Evolutionary conservation across 2,113 vertebrate genomes (phyloP).

Genomic region (Petrocephalus zakoni): DNA sequence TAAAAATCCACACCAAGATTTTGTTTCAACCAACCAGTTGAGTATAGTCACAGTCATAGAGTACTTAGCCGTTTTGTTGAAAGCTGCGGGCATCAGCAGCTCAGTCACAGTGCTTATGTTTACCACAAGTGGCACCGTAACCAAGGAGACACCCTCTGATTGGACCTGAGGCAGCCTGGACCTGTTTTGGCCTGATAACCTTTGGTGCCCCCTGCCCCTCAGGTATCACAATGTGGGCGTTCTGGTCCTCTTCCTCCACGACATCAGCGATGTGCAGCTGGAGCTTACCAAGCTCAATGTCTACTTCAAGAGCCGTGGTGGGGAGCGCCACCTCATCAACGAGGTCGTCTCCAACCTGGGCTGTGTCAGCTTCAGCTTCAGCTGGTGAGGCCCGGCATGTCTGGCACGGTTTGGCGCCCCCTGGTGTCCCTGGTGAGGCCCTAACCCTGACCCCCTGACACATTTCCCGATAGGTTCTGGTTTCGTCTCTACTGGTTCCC

Average conservation of each 20-base stretch:
- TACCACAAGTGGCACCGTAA: not conserved
- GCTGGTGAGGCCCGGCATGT: constrained; percentile 64
- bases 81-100: not conserved
- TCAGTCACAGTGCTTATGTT: not conserved
- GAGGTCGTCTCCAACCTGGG: constrained; percentile 75
- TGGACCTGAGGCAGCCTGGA: not conserved
- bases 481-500: constrained; percentile 98
- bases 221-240: constrained; percentile 94
- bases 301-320: constrained; percentile 84
- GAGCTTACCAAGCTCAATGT: constrained; percentile 95
- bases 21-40: not conserved
- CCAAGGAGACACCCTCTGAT: not conserved
- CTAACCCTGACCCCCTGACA: no score
- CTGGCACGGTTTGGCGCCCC: not conserved
- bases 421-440: not conserved
- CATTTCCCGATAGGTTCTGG: constrained; percentile 79
- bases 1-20: not conserved
- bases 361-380: constrained; percentile 80
- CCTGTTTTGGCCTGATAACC: not conserved
- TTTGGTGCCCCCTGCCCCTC: not conserved
- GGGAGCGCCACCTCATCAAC: constrained; percentile 67
- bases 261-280: constrained; percentile 82
- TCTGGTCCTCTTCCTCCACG: constrained; percentile 90
- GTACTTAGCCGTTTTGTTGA: not conserved
- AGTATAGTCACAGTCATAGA: not conserved